Percentiles rank a stretch among this genome's conserved stretches.
These are phyloP conservation scores for Crax fasciolata DNA, from an alignment of 2,797 vertebrate species.

Conservation along the genomic window DNA sequence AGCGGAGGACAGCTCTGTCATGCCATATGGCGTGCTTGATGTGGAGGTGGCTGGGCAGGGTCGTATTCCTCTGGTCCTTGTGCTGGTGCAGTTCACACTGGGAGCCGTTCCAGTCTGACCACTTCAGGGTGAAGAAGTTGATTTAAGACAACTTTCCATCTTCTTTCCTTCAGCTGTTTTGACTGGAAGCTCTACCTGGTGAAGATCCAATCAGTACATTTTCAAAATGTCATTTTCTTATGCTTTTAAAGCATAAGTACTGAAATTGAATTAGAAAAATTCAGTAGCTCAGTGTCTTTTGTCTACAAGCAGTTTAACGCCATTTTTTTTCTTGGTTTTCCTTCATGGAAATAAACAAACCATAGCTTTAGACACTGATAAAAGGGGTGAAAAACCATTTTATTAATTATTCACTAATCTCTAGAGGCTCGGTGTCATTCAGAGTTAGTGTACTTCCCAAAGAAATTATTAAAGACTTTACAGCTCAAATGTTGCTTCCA, in stretches of 20 bases:
- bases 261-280: not conserved
- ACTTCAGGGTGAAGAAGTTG: not conserved
- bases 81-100: not conserved
- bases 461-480: slow-evolving; percentile 6
- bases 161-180: not conserved
- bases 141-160: not conserved
- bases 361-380: slow-evolving; percentile 20
- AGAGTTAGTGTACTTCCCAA: slow-evolving; percentile 21
- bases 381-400: slow-evolving; percentile 46
- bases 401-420: slow-evolving; percentile 52
- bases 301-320: not conserved
- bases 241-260: not conserved
- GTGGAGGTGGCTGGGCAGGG: not conserved
- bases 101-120: not conserved
- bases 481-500: not conserved
- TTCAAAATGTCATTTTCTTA: not conserved
- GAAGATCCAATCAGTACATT: not conserved
- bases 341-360: slow-evolving; percentile 46
- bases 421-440: not conserved
- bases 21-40: not conserved
- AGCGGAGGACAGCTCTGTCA: not conserved
- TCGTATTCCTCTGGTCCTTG: not conserved
- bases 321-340: not conserved
- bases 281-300: not conserved
- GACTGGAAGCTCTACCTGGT: not conserved